Evolutionary conservation across 2,888 invertebrate species (phyloP).

Genomic region (Gari tellinella): DNA sequence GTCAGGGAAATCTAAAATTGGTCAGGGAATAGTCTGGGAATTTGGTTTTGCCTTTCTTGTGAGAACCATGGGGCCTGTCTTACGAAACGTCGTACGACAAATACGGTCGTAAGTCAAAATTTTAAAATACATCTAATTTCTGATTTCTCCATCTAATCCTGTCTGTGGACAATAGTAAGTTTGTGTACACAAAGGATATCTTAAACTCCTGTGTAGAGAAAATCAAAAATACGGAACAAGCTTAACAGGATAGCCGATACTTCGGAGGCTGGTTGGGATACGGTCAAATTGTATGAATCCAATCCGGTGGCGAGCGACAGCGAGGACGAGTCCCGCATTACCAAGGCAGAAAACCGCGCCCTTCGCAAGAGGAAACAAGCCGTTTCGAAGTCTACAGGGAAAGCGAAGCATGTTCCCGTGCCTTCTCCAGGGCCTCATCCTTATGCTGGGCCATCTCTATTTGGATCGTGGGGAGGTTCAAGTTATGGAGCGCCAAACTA

Average conservation of each 20-base stretch:
- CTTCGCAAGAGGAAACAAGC: slow-evolving; percentile 15
- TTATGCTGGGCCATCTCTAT: not conserved
- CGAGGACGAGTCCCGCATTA: slow-evolving; percentile 31
- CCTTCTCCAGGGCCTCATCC: not conserved
- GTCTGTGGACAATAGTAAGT: slow-evolving; percentile 12
- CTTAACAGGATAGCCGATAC: slow-evolving; percentile 33
- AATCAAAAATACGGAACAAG: slow-evolving; percentile 36
- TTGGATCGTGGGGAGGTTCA: too few relatives aligned
- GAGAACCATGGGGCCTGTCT: too few relatives aligned
- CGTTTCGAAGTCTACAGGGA: not conserved
- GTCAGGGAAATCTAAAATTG: too few relatives aligned
- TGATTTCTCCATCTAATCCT: too few relatives aligned
- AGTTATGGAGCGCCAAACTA: too few relatives aligned
- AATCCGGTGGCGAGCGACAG: too few relatives aligned
- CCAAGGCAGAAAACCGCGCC: slow-evolving; percentile 25
- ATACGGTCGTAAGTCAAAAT: too few relatives aligned
- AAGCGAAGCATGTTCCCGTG: not conserved
- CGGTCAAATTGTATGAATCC: slow-evolving; percentile 19
- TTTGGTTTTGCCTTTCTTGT: too few relatives aligned
- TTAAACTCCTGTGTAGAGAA: slow-evolving; percentile 5
- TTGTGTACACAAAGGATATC: slow-evolving; percentile 13
- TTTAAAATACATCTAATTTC: too few relatives aligned
- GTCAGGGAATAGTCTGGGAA: too few relatives aligned
- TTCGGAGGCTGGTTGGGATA: slow-evolving; percentile 36
- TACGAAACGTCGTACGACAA: too few relatives aligned